phyloP scores from a whole-genome alignment of 2,888 invertebrate genomes.

The Amiota communis region DNA sequence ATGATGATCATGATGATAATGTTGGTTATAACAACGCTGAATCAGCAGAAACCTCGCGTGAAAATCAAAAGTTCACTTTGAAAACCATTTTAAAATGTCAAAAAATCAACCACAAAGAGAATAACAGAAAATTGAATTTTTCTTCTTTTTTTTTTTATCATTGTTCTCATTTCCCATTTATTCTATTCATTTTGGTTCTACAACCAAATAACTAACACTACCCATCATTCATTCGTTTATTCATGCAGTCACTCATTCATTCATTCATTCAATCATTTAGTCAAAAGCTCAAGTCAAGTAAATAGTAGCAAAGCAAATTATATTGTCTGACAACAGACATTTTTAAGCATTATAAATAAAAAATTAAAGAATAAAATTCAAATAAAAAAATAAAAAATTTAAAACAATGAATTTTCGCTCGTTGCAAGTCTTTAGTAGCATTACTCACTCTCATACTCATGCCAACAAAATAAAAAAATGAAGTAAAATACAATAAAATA shows the following conservation, averaged over 20 bases:
- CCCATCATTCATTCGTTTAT: too few relatives aligned
- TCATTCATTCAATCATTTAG: too few relatives aligned
- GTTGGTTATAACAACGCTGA: slow-evolving; percentile 22
- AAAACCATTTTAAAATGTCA: slow-evolving; percentile 19
- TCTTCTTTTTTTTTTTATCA: slow-evolving; percentile 1
- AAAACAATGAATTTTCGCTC: not conserved
- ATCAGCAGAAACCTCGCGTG: not conserved
- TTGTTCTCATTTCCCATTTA: not conserved
- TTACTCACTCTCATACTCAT: not conserved
- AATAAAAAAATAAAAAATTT: not conserved
- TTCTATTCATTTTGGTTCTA: too few relatives aligned
- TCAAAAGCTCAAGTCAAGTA: too few relatives aligned
- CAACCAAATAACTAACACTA: too few relatives aligned
- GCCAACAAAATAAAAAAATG: slow-evolving; percentile 7
- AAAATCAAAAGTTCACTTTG: not conserved
- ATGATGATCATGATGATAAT: not conserved
- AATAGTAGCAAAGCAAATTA: not conserved
- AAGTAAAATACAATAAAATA: not conserved
- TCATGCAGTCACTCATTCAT: too few relatives aligned
- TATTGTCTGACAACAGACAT: not conserved
- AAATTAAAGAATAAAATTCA: not conserved
- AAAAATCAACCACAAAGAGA: not conserved
- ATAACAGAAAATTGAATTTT: not conserved
- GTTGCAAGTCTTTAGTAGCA: not conserved
- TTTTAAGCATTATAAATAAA: not conserved